Conservation (phyloP, 1,140 invertebrate species). For the Drosophila sproati region DNA sequence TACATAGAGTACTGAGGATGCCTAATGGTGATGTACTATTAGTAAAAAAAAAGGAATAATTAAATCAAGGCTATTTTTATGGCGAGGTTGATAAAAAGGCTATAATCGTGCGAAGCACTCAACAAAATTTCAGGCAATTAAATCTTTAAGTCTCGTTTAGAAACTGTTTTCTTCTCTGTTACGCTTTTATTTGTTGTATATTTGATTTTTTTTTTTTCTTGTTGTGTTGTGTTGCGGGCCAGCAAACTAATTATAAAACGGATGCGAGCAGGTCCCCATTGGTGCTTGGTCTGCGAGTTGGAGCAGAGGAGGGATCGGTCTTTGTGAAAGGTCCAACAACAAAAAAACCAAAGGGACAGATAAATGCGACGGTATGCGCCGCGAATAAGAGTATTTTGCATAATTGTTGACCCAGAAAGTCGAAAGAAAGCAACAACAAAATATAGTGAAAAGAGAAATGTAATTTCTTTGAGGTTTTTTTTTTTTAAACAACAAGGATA, state of each 20-base stretch:
- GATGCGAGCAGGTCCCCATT: conserved; percentile 53
- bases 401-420: conserved; percentile 83
- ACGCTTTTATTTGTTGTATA: not conserved
- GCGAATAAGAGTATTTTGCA: conserved; percentile 82
- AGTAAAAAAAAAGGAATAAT: not conserved
- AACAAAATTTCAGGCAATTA: conserved; percentile 73
- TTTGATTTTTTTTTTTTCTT: not conserved
- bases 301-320: not conserved
- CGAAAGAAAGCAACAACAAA: conserved; percentile 62
- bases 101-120: conserved; percentile 66
- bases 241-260: conserved; percentile 78
- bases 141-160: conserved; percentile 78
- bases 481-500: conserved; percentile 38
- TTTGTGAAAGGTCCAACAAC: conserved; percentile 61
- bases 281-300: not conserved
- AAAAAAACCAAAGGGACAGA: conserved; percentile 64
- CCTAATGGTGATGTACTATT: conserved; percentile 5
- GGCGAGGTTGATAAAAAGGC: conserved; percentile 18
- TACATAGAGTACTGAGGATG: no score
- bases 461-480: conserved; percentile 62
- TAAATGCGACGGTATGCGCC: conserved; percentile 74
- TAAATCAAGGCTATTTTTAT: conserved; percentile 37
- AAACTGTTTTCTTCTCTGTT: conserved; percentile 49
- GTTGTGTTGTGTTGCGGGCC: conserved; percentile 31
- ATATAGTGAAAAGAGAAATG: conserved; percentile 51